phyloP scores from a whole-genome alignment of 2,888 invertebrate species.

The Drosophila kambysellisi region DNA sequence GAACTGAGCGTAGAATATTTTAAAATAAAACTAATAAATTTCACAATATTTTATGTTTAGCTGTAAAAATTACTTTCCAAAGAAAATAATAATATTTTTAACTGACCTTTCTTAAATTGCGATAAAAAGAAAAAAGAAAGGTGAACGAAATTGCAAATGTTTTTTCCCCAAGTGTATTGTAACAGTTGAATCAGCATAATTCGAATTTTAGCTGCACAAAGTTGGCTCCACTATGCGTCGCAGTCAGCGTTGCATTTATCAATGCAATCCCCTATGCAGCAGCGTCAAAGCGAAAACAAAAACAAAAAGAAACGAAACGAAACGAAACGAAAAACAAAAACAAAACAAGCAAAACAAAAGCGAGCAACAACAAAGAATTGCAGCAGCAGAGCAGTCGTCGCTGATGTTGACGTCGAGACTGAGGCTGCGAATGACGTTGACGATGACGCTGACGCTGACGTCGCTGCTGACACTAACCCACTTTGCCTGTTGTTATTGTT shows the following conservation, averaged over 20 bases:
- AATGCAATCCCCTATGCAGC: slow-evolving; percentile 22
- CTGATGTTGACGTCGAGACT: slow-evolving; percentile 1
- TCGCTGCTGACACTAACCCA: slow-evolving; percentile 65
- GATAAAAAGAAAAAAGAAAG: not conserved
- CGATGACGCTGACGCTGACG: slow-evolving; percentile 18
- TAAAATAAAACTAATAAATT: not conserved
- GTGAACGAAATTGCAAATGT: not conserved
- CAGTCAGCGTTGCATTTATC: slow-evolving; percentile 39
- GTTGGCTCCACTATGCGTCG: slow-evolving; percentile 23
- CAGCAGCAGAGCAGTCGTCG: not conserved
- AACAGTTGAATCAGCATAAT: slow-evolving; percentile 3
- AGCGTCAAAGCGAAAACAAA: slow-evolving; percentile 8
- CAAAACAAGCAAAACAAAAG: slow-evolving; percentile 12
- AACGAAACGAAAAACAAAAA: not conserved
- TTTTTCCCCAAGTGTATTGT: not conserved
- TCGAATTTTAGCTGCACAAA: not conserved
- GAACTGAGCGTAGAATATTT: not conserved
- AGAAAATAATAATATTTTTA: not conserved
- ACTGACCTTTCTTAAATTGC: not conserved
- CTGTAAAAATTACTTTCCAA: not conserved
- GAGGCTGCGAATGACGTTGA: slow-evolving; percentile 5
- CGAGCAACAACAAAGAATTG: slow-evolving; percentile 4
- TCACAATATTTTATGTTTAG: not conserved
- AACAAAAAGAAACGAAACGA: slow-evolving; percentile 1
- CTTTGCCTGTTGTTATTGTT: slow-evolving; percentile 33